Conservation (phyloP, 2,888 invertebrate genomes). For the Drosophila barbarae region DNA sequence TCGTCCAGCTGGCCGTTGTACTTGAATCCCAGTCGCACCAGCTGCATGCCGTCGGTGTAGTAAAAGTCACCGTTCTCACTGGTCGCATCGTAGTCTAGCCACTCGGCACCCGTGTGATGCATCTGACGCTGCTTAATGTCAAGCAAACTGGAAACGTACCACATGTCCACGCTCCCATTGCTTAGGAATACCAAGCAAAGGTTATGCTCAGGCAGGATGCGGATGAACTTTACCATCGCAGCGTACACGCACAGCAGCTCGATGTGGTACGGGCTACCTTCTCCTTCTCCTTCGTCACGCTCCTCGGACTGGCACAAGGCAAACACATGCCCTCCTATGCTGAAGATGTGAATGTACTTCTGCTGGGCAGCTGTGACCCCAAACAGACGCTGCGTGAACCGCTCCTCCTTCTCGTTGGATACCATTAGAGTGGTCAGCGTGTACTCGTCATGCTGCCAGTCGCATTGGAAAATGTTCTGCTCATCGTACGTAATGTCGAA, state of each 20-base stretch:
- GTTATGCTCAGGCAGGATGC: constrained; percentile 56
- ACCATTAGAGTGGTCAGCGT: constrained; percentile 64
- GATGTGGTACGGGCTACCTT: constrained; percentile 24
- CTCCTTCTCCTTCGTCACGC: constrained; percentile 5
- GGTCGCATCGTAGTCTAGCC: constrained; percentile 65
- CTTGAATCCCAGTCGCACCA: constrained; percentile 67
- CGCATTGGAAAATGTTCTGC: constrained; percentile 72
- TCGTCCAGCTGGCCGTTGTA: constrained; percentile 58
- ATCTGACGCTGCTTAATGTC: constrained; percentile 61
- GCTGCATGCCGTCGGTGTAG: constrained; percentile 70
- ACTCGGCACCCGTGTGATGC: constrained; percentile 65
- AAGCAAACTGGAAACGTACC: constrained; percentile 68
- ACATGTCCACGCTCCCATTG: constrained; percentile 77
- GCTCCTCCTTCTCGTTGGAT: constrained; percentile 47
- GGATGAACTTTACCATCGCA: constrained; percentile 61
- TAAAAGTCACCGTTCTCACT: constrained; percentile 63
- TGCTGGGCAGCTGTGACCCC: constrained; percentile 17
- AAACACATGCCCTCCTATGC: constrained; percentile 73
- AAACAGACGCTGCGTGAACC: constrained; percentile 66
- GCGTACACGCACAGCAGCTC: constrained; percentile 66
- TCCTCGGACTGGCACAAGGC: constrained; percentile 48
- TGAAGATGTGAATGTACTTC: constrained; percentile 69
- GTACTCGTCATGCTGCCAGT: constrained; percentile 71
- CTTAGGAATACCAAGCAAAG: constrained; percentile 70
- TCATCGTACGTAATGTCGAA: constrained; percentile 77